These are phyloP conservation scores for Amiota mariae DNA, from an alignment of 2,888 invertebrate genomes.

Conservation along the genomic window DNA sequence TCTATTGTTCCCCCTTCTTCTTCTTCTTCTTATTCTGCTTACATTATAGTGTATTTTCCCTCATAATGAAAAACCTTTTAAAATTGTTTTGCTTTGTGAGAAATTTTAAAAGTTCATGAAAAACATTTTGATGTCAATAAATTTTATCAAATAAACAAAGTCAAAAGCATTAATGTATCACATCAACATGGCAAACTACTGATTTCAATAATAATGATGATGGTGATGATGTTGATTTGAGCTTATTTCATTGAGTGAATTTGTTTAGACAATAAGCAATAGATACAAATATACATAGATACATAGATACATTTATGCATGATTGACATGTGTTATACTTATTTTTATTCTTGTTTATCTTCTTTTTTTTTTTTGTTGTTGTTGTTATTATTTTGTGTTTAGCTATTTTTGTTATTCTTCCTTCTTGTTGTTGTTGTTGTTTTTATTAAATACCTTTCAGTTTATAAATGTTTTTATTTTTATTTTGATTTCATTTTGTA, in stretches of 20 bases:
- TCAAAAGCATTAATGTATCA: too few species aligned
- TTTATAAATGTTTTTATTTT: not conserved
- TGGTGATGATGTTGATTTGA: not conserved
- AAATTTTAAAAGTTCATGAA: too few species aligned
- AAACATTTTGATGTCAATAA: too few species aligned
- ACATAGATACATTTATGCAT: not conserved
- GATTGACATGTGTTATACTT: too few species aligned
- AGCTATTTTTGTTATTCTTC: slow-evolving; percentile 24
- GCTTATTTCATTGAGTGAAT: slow-evolving; percentile 27
- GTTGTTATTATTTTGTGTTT: slow-evolving; percentile 25
- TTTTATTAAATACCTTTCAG: not conserved
- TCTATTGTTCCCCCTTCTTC: too few species aligned
- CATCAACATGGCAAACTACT: too few species aligned
- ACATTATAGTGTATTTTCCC: too few species aligned
- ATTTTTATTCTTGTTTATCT: not conserved
- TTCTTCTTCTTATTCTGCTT: too few species aligned
- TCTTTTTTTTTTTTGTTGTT: not conserved
- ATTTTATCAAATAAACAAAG: too few species aligned
- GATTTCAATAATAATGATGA: not conserved
- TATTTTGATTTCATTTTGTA: slow-evolving; percentile 27
- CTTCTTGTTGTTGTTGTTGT: slow-evolving; percentile 15
- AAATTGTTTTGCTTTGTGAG: too few species aligned
- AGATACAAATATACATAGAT: not conserved
- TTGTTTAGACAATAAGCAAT: too few species aligned
- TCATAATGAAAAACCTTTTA: not conserved